Evolutionary conservation across 2,113 vertebrate genomes (phyloP), one percentile per base, ranked within the genome.

Genomic region (Barnardius zonarius): DNA sequence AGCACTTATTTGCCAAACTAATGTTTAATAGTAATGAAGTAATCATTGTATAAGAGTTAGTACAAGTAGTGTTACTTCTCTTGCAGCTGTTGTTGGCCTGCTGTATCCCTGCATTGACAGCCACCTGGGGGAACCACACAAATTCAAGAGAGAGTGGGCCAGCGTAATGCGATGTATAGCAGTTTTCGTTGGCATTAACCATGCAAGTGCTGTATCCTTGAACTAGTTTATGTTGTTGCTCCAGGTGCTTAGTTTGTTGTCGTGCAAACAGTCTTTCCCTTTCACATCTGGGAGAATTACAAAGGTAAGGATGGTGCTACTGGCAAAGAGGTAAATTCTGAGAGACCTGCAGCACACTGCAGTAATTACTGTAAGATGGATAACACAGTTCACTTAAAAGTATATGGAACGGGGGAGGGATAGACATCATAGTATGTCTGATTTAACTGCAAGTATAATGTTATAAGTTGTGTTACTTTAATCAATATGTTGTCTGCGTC

Each of bases 121-220:
- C 55, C 98, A 96, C 88, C 98, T 98, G 18, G 98, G 98, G n/a
- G 98, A 98, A 37, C 98, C 98, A 4, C 98, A 98, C 97, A 98
- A 98, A 37, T 98, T 98, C 90, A 98, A 98, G 97, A 88, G 98
- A 54, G 98, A 98, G 55, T 98, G 98, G 98, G 98, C 98, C 93
- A 98, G 98, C 7, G 98, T 98, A 19, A 98, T 98, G 98, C 97
- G 98, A 62, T 98, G 98, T 11, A 98, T 98, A 33, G 98, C 98
- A 0, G 98, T 98, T 3, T 98, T 98, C 2, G 98, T 98, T 11
- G 98, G 98, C 92, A 98, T 98, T 89, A 98, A 98, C 94, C 98
- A 98, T 5, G 98, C 98, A 54, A 98, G 98, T 17, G 98, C 98
- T 88, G 98, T 98, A 98, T 98, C 98, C 98, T 98, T 97, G 9